Evolutionary conservation across 1,140 invertebrate species (phyloP), one percentile per base, ranked within the genome.

Genomic region (Zelostemma sp.): DNA sequence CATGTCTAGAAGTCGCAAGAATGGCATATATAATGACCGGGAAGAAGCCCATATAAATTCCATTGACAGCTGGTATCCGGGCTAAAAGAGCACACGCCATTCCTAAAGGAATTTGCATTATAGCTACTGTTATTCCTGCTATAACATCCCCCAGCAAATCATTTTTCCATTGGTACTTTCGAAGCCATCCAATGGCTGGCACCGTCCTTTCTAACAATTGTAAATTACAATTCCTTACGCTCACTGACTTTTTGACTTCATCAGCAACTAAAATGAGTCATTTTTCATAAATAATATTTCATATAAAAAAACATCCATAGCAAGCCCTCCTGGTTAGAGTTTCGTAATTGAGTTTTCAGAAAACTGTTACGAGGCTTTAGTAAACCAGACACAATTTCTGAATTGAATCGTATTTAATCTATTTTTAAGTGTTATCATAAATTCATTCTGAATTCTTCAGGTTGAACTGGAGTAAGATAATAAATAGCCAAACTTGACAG

Each of bases 81-180:
- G 89, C 92, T 41, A 96, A 77, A 12, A 94, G 77, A 4, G 91
- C 90, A 84, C 95, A 95, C 0, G 93, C 93, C 88, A 95, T 91
- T 28, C 93, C 94, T 88, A 97, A 95, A 0, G 95, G 95, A 80
- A 97, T 95, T 75, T 97, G 94, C 91, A 97, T 94, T 57, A 97
- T 90, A 12, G 93, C 93, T 8, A 96, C 92, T 1, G 95, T 97
- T 43, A 94, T 86, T 6, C 95, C 96, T 5, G 92, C 88, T 14
- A 92, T 89, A 3, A 93, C 72, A 84, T 95, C 93, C 1, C 88
- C 84, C 0, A 90, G 56, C 14, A 93, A 81, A 77, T 91, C 86
- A 31, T 87, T 80, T 66, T 88, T 89, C 80, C 88, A 86, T 43
- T 89, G 88, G 83, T 95, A 95, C 47, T 89, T 85, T 16, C 89